Evolutionary conservation across 2,888 invertebrate genomes (phyloP).

Genomic region (Nebria salina): DNA sequence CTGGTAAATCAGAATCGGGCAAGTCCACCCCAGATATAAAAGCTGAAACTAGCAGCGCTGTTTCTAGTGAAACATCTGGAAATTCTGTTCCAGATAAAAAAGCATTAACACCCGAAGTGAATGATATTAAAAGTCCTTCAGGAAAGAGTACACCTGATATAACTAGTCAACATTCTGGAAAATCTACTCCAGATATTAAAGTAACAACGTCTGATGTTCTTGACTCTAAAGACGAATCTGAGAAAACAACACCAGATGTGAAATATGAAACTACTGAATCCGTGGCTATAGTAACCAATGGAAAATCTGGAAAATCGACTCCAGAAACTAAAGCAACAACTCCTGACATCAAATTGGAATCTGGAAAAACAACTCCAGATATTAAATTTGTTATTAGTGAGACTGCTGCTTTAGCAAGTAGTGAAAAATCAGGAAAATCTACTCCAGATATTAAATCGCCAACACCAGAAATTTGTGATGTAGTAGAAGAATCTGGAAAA

Average conservation of each 20-base stretch:
- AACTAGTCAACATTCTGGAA: conserved; percentile 5
- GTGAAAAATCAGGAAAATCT: conserved; percentile 13
- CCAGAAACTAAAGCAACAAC: neutral
- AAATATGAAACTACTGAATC: conserved; percentile 54
- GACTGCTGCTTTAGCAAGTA: neutral
- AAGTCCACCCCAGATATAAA: conserved; percentile 31
- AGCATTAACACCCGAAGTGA: no score
- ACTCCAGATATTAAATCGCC: conserved; percentile 10
- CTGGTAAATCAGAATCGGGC: neutral
- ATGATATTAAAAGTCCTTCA: no score
- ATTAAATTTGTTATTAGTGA: conserved; percentile 34
- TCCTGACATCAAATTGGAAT: neutral
- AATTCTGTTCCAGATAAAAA: conserved; percentile 55
- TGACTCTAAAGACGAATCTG: conserved; percentile 51
- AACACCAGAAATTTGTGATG: conserved; percentile 11
- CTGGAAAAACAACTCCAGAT: neutral
- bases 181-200: neutral
- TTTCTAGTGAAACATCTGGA: conserved; percentile 53
- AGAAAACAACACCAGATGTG: conserved; percentile 56
- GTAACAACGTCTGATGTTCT: neutral
- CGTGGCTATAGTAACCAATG: conserved; percentile 48
- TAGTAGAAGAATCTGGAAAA: neutral
- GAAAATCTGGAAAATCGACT: neutral
- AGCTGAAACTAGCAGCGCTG: conserved; percentile 20
- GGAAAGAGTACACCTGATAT: conserved; percentile 3